Evolutionary conservation across 2,113 vertebrate species (phyloP).

Genomic region (Hepsetus odoe): DNA sequence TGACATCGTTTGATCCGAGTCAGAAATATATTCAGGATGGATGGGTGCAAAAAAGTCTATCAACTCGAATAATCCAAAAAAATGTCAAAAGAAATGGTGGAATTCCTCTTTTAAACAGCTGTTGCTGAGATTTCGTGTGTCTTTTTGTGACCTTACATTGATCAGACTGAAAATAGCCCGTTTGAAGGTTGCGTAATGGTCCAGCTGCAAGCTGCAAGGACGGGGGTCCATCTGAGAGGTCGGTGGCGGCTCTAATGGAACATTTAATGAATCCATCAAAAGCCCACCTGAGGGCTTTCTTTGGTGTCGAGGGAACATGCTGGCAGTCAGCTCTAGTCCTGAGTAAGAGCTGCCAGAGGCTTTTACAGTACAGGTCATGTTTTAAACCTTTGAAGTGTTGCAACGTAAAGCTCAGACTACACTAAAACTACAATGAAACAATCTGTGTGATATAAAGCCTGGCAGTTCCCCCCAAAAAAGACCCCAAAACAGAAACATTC

Average conservation of each 20-base stretch:
- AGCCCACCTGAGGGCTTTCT: slow-evolving; percentile 17
- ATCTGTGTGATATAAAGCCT: neutral
- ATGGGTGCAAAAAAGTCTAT: too few species aligned
- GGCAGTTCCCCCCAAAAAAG: neutral
- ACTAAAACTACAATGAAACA: neutral
- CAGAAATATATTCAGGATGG: too few species aligned
- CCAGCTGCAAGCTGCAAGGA: neutral
- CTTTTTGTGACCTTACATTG: neutral
- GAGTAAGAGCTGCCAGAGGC: neutral
- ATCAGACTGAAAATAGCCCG: slow-evolving; percentile 4
- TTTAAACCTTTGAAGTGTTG: neutral
- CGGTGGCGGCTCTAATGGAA: slow-evolving; percentile 15
- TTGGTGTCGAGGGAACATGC: neutral
- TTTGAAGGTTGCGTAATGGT: slow-evolving; percentile 9
- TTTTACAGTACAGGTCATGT: neutral
- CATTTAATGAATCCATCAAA: slow-evolving; percentile 33
- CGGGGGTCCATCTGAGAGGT: neutral
- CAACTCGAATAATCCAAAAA: too few species aligned
- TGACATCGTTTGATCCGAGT: too few species aligned
- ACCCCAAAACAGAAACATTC: neutral
- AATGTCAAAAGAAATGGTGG: neutral
- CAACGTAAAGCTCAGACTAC: neutral
- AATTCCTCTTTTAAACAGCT: neutral
- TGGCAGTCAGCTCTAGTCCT: neutral
- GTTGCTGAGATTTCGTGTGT: neutral